Percentiles rank a stretch among this genome's conserved stretches.
These are phyloP conservation scores for Pterostichus madidus DNA, from an alignment of 2,888 invertebrate genomes.

Conservation along the genomic window DNA sequence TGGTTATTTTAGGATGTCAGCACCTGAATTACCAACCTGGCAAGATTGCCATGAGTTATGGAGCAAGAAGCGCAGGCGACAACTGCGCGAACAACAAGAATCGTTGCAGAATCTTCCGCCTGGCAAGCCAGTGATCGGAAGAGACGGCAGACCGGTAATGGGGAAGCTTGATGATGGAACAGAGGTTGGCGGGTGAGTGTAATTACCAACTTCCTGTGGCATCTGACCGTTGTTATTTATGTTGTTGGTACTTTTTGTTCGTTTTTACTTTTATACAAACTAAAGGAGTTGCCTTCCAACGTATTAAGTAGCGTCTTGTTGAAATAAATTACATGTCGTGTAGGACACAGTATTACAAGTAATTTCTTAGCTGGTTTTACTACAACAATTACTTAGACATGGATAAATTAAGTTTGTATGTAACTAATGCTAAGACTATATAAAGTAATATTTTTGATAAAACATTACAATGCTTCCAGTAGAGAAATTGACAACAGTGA, in stretches of 20 bases:
- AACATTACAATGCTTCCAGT: conserved; percentile 54
- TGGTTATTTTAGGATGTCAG: conserved; percentile 84
- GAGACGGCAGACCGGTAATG: conserved; percentile 70
- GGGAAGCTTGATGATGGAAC: conserved; percentile 77
- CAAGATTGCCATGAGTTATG: conserved; percentile 99
- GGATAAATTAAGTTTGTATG: conserved; percentile 54
- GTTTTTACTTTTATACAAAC: conserved; percentile 2
- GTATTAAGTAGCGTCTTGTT: conserved; percentile 2
- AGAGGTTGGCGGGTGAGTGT: conserved; percentile 81
- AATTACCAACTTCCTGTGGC: conserved; percentile 53
- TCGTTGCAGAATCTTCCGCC: conserved; percentile 77
- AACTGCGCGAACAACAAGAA: conserved; percentile 88
- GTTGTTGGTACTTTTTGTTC: conserved; percentile 55
- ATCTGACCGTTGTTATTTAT: conserved; percentile 70
- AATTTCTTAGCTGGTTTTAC: conserved; percentile 27
- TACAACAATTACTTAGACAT: conserved; percentile 12
- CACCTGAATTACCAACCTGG: conserved; percentile 93
- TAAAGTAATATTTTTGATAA: conserved; percentile 60
- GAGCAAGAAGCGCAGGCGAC: conserved; percentile 96
- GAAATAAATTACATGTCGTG: conserved; percentile 17
- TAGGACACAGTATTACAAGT: conserved; percentile 38
- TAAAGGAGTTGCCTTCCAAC: conserved; percentile 42
- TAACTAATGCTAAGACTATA: conserved; percentile 53
- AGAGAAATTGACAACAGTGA: conserved; percentile 34
- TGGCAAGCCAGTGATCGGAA: conserved; percentile 74